phyloP scores from a whole-genome alignment of 1,140 invertebrate species.

The Hypsibius dujardini region DNA sequence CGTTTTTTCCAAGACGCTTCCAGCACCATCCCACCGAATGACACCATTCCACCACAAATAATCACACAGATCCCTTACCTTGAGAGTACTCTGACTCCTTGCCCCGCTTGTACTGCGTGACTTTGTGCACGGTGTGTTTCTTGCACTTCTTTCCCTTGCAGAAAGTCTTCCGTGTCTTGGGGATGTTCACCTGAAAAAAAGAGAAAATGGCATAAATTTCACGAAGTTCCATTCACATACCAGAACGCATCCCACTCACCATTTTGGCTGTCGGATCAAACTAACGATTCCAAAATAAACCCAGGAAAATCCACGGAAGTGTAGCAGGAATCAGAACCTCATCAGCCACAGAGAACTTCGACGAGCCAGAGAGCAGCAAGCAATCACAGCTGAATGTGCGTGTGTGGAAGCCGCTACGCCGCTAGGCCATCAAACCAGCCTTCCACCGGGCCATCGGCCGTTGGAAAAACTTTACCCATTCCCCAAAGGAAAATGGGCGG shows the following conservation, averaged over 20 bases:
- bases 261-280: not conserved
- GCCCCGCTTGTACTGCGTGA: constrained; percentile 98
- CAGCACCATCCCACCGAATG: too few relatives aligned
- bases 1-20: too few relatives aligned
- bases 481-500: too few relatives aligned
- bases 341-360: too few relatives aligned
- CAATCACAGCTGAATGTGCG: too few relatives aligned
- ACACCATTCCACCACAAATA: too few relatives aligned
- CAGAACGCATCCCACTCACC: constrained; percentile 2
- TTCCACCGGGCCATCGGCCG: too few relatives aligned
- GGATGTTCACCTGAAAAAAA: constrained; percentile 83
- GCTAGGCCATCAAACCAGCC: too few relatives aligned
- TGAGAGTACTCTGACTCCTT: constrained; percentile 50
- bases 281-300: constrained; percentile 15
- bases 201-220: constrained; percentile 12
- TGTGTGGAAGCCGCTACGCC: too few relatives aligned
- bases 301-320: not conserved
- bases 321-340: too few relatives aligned
- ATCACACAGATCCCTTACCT: constrained; percentile 39
- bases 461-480: too few relatives aligned
- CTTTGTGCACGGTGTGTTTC: constrained; percentile 92
- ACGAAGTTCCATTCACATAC: not conserved
- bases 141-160: constrained; percentile 88
- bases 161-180: constrained; percentile 86
- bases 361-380: too few relatives aligned